Evolutionary conservation across 2,113 vertebrate species (phyloP), one percentile per base, ranked within the genome.

Genomic region (Atrichornis clamosus): DNA sequence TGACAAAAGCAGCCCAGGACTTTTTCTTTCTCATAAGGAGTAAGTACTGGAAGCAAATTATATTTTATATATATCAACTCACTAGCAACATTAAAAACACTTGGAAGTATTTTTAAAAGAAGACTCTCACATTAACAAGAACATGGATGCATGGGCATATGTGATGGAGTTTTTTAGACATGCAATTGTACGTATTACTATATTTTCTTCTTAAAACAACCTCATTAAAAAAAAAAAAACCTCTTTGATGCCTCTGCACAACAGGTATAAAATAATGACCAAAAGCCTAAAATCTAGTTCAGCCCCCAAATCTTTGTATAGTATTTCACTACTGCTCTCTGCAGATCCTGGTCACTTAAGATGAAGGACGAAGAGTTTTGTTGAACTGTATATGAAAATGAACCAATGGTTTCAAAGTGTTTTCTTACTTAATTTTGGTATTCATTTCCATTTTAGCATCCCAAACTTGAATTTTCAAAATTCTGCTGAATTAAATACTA

Each of bases 1-100:
- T 95, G 96, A 97, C 87, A 90, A 96, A 94, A 88, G 70, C 24
- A 96, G 93, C 79, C 60, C 69, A 95, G 56, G 74, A 92, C 44
- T 49, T 94, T 89, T 89, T 91, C 74, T 53, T 77, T 92, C 52
- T 28, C 24, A 46, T 79, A 88, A 84, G 44, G 77, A 92, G 14
- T 64, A 52, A 47, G 28, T 44, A 88, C 75, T 87, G 46, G 53
- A 92, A 97, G 89, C 30, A 96, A 92, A 96, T 92, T 80, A 59
- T 30, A 65, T 74, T 93, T 94, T 64, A 76, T 79, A 42, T 50
- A 49, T 64, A 47, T 39, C 30, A 79, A 79, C 27, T 90, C 32
- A 50, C 9, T 55, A 68, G 60, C 35, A 84, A 23, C 13, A 74
- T 19, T 79, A 69, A 84, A 92, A 94, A 5, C 12, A 67, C 8